Evolutionary conservation across 2,113 vertebrate genomes (phyloP).

Genomic region (Protobothrops flavoviridis): DNA sequence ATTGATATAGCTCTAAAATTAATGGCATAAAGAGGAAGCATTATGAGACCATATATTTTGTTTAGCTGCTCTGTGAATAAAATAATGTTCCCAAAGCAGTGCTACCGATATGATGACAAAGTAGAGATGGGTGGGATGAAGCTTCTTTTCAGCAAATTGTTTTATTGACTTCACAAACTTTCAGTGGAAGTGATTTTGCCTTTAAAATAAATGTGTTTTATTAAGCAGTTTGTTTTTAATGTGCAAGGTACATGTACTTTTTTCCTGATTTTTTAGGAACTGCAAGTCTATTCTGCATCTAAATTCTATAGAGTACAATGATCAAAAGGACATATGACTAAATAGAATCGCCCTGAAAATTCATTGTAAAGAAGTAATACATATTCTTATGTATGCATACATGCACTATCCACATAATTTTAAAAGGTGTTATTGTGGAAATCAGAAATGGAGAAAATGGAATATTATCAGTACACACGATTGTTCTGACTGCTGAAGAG

Average conservation of each 20-base stretch:
- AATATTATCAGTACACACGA: not conserved
- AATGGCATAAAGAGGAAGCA: constrained; percentile 1
- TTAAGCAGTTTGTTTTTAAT: not conserved
- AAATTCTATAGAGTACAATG: not conserved
- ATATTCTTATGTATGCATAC: not conserved
- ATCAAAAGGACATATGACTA: not conserved
- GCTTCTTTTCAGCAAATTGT: constrained; percentile 11
- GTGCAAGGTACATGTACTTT: not conserved
- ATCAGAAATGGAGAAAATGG: not conserved
- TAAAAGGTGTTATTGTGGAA: not conserved
- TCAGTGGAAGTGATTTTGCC: constrained; percentile 10
- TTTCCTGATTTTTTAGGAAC: not conserved
- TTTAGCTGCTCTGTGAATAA: constrained; percentile 3
- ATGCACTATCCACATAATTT: not conserved
- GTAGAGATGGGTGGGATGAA: not conserved
- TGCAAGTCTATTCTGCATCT: not conserved
- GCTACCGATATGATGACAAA: constrained; percentile 10
- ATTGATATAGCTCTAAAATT: constrained; percentile 10
- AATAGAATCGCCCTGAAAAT: not conserved
- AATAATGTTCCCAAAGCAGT: constrained; percentile 1
- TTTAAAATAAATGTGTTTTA: not conserved
- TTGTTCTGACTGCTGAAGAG: not conserved
- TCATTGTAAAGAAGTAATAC: not conserved
- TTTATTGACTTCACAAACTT: not conserved
- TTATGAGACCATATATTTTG: constrained; percentile 19